Evolutionary conservation across 2,113 vertebrate species (phyloP).

Genomic region (Strix uralensis): DNA sequence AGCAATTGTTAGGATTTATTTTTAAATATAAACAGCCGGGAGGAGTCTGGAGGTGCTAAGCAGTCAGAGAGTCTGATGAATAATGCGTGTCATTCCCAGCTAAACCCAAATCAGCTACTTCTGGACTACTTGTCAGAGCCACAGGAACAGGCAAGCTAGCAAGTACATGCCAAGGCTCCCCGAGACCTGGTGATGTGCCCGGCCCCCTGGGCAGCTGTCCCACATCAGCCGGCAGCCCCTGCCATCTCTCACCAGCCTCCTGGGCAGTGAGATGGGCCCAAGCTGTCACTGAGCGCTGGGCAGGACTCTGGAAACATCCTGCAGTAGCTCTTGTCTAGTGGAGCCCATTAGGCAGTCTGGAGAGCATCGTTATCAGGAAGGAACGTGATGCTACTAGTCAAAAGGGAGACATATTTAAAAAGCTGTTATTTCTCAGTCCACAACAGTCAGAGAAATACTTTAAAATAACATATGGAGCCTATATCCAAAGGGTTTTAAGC

Average conservation of each 20-base stretch:
- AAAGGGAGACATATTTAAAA: neutral
- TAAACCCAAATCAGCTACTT: neutral
- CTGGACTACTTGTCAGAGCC: neutral
- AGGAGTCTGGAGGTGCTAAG: conserved; percentile 15
- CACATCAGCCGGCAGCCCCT: neutral
- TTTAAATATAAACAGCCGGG: conserved; percentile 18
- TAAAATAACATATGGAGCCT: neutral
- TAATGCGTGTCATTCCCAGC: neutral
- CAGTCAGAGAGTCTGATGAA: neutral
- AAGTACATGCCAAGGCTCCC: neutral
- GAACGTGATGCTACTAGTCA: rapidly evolving
- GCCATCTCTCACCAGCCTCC: neutral
- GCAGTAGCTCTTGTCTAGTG: rapidly evolving
- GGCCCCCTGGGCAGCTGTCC: neutral
- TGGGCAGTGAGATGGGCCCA: neutral
- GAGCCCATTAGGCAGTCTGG: neutral
- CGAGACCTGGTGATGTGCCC: rapidly evolving
- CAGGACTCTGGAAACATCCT: neutral
- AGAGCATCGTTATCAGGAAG: neutral
- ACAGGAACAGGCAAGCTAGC: neutral
- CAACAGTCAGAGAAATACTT: neutral
- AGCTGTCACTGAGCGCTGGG: rapidly evolving
- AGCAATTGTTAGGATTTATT: neutral
- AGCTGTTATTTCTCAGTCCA: neutral
- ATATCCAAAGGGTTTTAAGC: neutral